phyloP scores from a whole-genome alignment of 1,140 invertebrate genomes.

The Geopemphigus sp. region DNA sequence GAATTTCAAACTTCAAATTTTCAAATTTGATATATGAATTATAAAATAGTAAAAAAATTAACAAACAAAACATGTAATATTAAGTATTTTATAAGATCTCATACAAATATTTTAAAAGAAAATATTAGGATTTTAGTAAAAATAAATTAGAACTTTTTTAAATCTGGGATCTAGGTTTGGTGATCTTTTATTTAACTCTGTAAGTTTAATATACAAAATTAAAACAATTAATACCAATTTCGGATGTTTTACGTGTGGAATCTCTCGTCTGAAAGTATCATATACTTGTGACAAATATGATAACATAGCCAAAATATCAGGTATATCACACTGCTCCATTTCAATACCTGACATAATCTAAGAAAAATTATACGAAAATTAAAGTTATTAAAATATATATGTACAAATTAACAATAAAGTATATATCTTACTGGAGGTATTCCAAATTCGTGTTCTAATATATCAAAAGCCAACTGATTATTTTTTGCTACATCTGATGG shows the following conservation, averaged over 20 bases:
- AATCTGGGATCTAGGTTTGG: too few species aligned
- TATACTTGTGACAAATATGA: slow-evolving; percentile 86
- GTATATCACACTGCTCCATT: slow-evolving; percentile 68
- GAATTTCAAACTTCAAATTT: too few species aligned
- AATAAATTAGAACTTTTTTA: too few species aligned
- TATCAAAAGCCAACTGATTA: slow-evolving; percentile 79
- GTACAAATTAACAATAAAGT: background rate
- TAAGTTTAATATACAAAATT: background rate
- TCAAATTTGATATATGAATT: too few species aligned
- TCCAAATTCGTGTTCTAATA: slow-evolving; percentile 73
- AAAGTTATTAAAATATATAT: background rate
- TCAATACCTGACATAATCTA: slow-evolving; percentile 77
- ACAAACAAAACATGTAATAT: too few species aligned
- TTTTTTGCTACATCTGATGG: slow-evolving; percentile 66
- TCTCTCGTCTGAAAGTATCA: slow-evolving; percentile 77
- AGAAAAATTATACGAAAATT: slow-evolving; percentile 50
- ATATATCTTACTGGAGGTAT: slow-evolving; percentile 65
- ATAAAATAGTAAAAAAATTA: too few species aligned
- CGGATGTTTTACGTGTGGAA: slow-evolving; percentile 75
- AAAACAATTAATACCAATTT: slow-evolving; percentile 61
- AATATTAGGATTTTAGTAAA: too few species aligned
- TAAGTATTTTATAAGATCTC: too few species aligned
- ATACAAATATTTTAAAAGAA: too few species aligned
- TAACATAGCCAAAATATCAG: slow-evolving; percentile 75
- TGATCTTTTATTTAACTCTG: too few species aligned